A percentile compares a stretch with the other conserved stretches of the same genome.
These are phyloP conservation scores for Corvus moneduloides DNA, from an alignment of 2,113 vertebrate species.

Conservation along the genomic window DNA sequence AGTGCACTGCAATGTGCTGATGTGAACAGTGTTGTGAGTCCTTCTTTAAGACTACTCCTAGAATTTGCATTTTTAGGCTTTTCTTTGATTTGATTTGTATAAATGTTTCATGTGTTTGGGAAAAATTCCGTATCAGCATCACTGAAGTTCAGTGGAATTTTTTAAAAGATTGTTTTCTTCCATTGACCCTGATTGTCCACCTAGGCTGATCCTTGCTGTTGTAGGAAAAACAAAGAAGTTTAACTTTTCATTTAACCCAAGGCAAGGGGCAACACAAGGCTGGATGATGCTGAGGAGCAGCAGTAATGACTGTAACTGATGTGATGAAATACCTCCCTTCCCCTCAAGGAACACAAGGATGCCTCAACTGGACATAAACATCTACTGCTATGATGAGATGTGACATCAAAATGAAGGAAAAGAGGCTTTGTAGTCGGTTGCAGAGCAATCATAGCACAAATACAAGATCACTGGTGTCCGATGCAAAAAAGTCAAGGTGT, in stretches of 20 bases:
- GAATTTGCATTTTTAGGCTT: not conserved
- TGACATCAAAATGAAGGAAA: not conserved
- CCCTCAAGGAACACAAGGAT: not conserved
- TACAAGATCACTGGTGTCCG: not conserved
- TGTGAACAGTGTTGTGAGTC: not conserved
- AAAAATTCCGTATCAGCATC: not conserved
- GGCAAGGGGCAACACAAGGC: not conserved
- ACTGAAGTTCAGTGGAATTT: not conserved
- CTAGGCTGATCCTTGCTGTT: not conserved
- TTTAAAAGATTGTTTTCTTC: not conserved
- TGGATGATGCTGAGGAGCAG: not conserved
- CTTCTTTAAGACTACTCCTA: not conserved
- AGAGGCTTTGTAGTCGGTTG: not conserved
- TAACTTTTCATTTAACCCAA: not conserved
- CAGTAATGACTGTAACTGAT: fast-evolving
- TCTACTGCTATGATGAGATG: not conserved
- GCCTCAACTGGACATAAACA: not conserved
- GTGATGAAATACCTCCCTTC: not conserved
- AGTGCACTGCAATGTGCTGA: not conserved
- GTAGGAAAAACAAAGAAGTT: not conserved
- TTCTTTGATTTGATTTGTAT: not conserved
- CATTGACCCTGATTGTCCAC: not conserved
- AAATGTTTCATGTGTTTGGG: not conserved
- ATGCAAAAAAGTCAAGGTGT: not conserved
- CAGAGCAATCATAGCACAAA: not conserved